A percentile compares a stretch with the other conserved stretches of the same genome.
Evolutionary conservation across 2,797 vertebrate genomes (phyloP).

Genomic region (Oryzias dopingdopingensis): DNA sequence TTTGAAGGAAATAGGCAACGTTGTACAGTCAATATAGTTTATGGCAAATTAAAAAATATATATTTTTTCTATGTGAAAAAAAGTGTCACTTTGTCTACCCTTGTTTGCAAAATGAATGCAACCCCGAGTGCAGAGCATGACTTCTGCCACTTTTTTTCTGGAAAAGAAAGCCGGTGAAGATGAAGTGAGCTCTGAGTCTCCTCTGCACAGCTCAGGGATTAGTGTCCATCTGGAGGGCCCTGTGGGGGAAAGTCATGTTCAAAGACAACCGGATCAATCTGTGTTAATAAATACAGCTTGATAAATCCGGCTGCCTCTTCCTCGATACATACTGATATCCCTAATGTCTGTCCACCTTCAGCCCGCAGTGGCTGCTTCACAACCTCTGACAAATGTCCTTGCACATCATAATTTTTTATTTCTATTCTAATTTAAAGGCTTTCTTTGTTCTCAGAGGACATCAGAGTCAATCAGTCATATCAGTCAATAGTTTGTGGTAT

Average conservation of each 20-base stretch:
- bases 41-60: too few relatives aligned
- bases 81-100: too few relatives aligned
- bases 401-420: conserved; percentile 9
- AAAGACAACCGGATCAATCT: conserved; percentile 71
- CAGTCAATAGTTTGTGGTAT: conserved; percentile 38
- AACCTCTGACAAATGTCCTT: conserved; percentile 41
- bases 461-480: conserved; percentile 32
- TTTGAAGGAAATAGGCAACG: too few relatives aligned
- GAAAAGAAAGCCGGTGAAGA: conserved; percentile 46
- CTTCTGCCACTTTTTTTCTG: conserved; percentile 27
- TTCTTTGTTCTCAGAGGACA: conserved; percentile 47
- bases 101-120: not conserved
- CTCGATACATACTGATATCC: conserved; percentile 53
- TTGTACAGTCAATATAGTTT: too few relatives aligned
- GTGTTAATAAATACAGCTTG: conserved; percentile 64
- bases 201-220: conserved; percentile 46
- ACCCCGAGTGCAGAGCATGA: conserved; percentile 10
- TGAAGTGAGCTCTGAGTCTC: conserved; percentile 39
- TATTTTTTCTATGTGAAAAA: too few relatives aligned
- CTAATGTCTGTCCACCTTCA: conserved; percentile 43
- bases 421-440: conserved; percentile 37
- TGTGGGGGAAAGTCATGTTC: conserved; percentile 64
- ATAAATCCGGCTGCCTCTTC: conserved; percentile 49
- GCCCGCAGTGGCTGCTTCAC: conserved; percentile 16
- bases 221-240: conserved; percentile 53